These are phyloP conservation scores for Manis pentadactyla DNA, from an alignment of 2,797 vertebrate genomes.

Conservation along the genomic window DNA sequence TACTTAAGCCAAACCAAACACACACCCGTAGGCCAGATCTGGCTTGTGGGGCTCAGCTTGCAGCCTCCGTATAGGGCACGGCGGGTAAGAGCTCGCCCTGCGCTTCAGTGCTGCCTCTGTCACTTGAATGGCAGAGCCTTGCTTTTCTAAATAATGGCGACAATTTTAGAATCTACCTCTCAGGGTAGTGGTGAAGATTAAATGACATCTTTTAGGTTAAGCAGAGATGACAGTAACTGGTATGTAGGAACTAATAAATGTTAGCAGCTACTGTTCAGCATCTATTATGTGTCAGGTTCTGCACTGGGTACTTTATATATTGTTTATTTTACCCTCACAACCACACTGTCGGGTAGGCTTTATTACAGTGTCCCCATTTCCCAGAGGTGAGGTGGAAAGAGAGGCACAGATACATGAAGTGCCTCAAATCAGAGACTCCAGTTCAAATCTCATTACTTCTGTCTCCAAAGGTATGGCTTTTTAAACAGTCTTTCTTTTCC, in stretches of 20 bases:
- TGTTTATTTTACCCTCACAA: not conserved
- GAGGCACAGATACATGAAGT: not conserved
- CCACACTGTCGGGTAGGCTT: not conserved
- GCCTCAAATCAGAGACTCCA: not conserved
- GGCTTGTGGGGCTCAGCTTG: not conserved
- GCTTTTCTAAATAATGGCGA: not conserved
- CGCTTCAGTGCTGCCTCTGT: not conserved
- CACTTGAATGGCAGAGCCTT: not conserved
- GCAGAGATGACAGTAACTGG: not conserved
- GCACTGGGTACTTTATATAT: not conserved
- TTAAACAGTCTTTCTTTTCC: not conserved
- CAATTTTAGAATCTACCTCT: not conserved
- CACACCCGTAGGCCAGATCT: not conserved
- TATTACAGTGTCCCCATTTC: not conserved
- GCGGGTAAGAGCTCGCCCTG: not conserved
- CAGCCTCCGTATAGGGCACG: not conserved
- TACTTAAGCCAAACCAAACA: not conserved
- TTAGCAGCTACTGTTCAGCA: not conserved
- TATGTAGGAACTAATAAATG: not conserved
- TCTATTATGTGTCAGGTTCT: not conserved
- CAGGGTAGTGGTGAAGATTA: not conserved
- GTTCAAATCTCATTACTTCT: conserved; percentile 24
- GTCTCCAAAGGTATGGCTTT: not conserved
- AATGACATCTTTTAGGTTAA: not conserved
- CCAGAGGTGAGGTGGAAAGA: not conserved